Percentiles rank a stretch among this genome's conserved stretches.
These are phyloP conservation scores for Zaprionus tsacasi DNA, from an alignment of 1,140 invertebrate genomes.

Conservation along the genomic window DNA sequence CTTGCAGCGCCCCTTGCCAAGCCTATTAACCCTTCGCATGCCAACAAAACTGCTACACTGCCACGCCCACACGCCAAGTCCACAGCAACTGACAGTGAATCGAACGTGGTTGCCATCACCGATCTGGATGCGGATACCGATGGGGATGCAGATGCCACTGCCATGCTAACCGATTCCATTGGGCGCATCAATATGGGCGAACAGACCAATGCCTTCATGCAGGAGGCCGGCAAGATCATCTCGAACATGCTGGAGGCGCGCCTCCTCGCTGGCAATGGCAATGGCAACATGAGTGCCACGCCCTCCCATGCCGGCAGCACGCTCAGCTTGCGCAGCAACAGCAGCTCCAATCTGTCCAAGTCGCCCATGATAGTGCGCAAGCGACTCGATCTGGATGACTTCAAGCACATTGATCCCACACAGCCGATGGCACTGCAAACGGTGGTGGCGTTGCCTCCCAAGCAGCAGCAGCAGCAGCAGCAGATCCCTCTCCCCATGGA, in stretches of 20 bases:
- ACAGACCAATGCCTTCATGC: conserved; percentile 81
- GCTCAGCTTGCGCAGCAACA: conserved; percentile 71
- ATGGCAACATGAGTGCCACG: conserved; percentile 24
- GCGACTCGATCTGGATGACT: conserved; percentile 72
- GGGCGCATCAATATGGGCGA: conserved; percentile 74
- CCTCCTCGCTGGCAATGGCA: conserved; percentile 45
- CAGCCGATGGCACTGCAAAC: conserved; percentile 64
- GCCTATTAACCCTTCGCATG: conserved; percentile 45
- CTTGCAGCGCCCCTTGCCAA: conserved; percentile 38
- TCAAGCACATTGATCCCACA: conserved; percentile 73
- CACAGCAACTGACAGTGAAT: conserved; percentile 41
- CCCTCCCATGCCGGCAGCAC: conserved; percentile 64
- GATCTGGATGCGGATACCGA: conserved; percentile 5
- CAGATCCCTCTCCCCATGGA: conserved; percentile 20
- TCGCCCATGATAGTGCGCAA: conserved; percentile 79
- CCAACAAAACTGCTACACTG: conserved; percentile 50
- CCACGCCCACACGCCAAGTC: conserved; percentile 39
- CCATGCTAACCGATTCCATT: conserved; percentile 71
- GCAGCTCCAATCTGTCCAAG: conserved; percentile 71
- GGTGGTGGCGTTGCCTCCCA: conserved; percentile 56
- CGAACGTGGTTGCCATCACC: conserved; percentile 3
- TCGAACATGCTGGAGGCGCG: conserved; percentile 79
- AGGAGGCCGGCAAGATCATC: conserved; percentile 80
- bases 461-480: conserved; percentile 10
- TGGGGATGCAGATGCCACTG: conserved; percentile 53